A percentile compares a stretch with the other conserved stretches of the same genome.
Evolutionary conservation across 2,888 invertebrate genomes (phyloP).

Genomic region (Lasioglossum figueresi): DNA sequence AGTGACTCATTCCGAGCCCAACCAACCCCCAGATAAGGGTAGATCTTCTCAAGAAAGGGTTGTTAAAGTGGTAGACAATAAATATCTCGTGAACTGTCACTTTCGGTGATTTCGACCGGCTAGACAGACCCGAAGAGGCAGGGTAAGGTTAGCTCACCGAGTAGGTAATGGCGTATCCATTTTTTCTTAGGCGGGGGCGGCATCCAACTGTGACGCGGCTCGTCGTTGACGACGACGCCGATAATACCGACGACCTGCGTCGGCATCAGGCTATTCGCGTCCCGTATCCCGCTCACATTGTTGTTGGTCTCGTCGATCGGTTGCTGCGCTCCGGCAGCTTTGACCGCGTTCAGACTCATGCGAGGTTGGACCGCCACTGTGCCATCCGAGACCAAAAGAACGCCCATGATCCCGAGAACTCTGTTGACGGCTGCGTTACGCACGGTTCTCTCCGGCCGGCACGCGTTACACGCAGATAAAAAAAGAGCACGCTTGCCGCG

Average conservation of each 20-base stretch:
- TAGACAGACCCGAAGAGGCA: neutral
- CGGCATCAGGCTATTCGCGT: slow-evolving; percentile 68
- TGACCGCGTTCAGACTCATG: slow-evolving; percentile 71
- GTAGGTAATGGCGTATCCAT: slow-evolving; percentile 89
- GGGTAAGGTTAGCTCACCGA: slow-evolving; percentile 83
- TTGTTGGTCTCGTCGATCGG: slow-evolving; percentile 66
- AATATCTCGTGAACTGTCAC: neutral
- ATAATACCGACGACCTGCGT: slow-evolving; percentile 71
- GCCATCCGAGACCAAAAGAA: slow-evolving; percentile 80
- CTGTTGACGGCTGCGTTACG: slow-evolving; percentile 16
- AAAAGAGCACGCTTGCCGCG: slow-evolving; percentile 6
- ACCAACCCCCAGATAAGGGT: neutral
- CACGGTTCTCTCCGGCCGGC: slow-evolving; percentile 7
- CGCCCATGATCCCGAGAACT: slow-evolving; percentile 76
- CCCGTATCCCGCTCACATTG: slow-evolving; percentile 66
- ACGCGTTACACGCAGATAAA: neutral
- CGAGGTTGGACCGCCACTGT: slow-evolving; percentile 71
- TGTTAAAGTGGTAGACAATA: neutral
- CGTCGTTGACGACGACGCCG: slow-evolving; percentile 69
- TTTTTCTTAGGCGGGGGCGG: slow-evolving; percentile 90
- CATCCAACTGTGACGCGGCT: slow-evolving; percentile 75
- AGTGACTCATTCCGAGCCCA: neutral
- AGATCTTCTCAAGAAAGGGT: neutral
- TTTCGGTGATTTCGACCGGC: neutral
- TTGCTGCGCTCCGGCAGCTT: slow-evolving; percentile 53